A percentile compares a stretch with the other conserved stretches of the same genome.
Evolutionary conservation across 2,113 vertebrate genomes (phyloP).

Genomic region (Alligator mississippiensis): DNA sequence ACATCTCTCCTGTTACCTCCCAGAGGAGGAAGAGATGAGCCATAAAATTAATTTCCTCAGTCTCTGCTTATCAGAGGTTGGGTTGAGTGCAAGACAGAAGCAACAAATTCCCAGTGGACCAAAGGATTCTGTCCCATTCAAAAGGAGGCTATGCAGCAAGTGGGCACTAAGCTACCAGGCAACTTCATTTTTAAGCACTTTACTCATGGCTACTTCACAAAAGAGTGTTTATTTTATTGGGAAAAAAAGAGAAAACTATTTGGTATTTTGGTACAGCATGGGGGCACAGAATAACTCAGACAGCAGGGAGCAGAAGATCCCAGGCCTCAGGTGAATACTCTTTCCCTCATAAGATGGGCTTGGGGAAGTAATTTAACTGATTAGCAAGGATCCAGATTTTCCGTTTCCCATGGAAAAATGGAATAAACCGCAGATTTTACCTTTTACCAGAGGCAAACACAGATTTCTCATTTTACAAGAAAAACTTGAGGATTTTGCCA

Average conservation of each 20-base stretch:
- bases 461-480: too few relatives aligned
- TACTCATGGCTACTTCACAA: not conserved
- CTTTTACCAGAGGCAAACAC: too few relatives aligned
- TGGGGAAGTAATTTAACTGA: not conserved
- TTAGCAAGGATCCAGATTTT: too few relatives aligned
- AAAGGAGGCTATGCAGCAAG: not conserved
- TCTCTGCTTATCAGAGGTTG: rapidly evolving
- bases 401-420: too few relatives aligned
- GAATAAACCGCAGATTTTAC: too few relatives aligned
- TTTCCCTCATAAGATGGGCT: not conserved
- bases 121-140: rapidly evolving
- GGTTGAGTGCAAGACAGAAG: rapidly evolving
- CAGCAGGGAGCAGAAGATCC: not conserved
- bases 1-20: not conserved
- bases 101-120: not conserved
- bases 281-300: not conserved
- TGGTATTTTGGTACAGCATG: not conserved
- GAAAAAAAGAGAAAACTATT: too few relatives aligned
- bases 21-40: not conserved
- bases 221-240: not conserved
- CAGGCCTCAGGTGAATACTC: not conserved
- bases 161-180: not conserved
- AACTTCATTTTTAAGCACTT: not conserved
- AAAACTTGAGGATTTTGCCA: too few relatives aligned
- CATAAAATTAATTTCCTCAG: not conserved